Base-by-base conservation (phyloP, 2,888 invertebrate species). In the Orchestes rusci region DNA sequence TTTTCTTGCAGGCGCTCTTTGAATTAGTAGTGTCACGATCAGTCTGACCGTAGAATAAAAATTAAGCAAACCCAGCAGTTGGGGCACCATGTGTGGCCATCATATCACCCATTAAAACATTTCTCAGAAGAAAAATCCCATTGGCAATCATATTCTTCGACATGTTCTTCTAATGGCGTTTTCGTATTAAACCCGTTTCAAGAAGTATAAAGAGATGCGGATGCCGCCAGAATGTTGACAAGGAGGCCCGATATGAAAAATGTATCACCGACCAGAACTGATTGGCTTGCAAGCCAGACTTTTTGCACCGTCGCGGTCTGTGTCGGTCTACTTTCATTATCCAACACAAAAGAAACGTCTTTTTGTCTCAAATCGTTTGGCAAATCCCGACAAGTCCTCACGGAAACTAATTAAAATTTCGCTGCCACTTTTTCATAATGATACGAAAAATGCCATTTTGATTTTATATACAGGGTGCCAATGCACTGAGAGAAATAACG, bases 161-260 rank as follows among this genome's bases (percentile, higher is more conserved):
- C 16, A 35, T 34, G 39, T 39, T 42, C 30, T 41, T 61, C 63
- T 63, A 63, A 63, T 60, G 61, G 61, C 59, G 62, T 53, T 57
- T 58, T 56, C 48, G 54, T 55, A 59, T 57, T 59, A 62, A 62
- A 59, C 59, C 53, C 55, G 59, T 57, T 53, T 47, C 51, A 56
- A 55, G 51, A 58, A 60, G 59, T 61, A 63, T 61, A 61, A 58
- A 55, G 49, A 46, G 51, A 23, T 49, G n/a, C 53, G 59, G 56
- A 61, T 54, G 61, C 57, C 56, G 44, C 51, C 55, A 60, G 62
- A 64, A 62, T 64, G 60, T 59, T 58, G 61, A 62, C 62, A 60
- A 62, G 61, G 53, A 62, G 61, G 53, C 56, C 57, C 57, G 58
- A 62, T 66, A 66, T 66, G 65, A 66, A 66, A 66, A 66, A 66